Percentiles rank a stretch among this genome's conserved stretches.
phyloP scores from a whole-genome alignment of 2,113 vertebrate species.

The Forbesichthys agassizii region DNA sequence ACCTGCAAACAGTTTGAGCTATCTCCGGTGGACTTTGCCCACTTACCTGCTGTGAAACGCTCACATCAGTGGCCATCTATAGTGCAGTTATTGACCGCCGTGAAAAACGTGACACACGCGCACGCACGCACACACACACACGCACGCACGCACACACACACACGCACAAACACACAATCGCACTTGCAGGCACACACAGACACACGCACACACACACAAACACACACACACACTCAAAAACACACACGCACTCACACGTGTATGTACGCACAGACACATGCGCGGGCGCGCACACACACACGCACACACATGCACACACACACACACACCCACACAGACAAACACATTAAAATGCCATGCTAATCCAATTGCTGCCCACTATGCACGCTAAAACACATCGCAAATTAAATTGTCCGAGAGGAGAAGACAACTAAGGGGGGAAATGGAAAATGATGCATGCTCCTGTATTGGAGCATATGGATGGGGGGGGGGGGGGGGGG shows the following conservation, averaged over 20 bases:
- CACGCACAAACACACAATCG: too few species aligned
- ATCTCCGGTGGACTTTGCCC: too few species aligned
- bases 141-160: too few species aligned
- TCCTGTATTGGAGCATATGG: constrained; percentile 78
- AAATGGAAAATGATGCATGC: constrained; percentile 81
- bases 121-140: too few species aligned
- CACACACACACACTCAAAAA: too few species aligned
- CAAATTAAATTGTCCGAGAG: constrained; percentile 80
- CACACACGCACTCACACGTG: too few species aligned
- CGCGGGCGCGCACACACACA: neutral
- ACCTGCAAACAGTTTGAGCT: too few species aligned
- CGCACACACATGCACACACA: constrained; percentile 43
- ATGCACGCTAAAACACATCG: constrained; percentile 73
- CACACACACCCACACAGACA: constrained; percentile 37
- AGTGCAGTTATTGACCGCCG: constrained; percentile 78
- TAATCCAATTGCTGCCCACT: constrained; percentile 76
- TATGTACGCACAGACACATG: too few species aligned
- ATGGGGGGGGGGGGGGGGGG: too few species aligned
- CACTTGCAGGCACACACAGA: too few species aligned
- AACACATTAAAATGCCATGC: constrained; percentile 58
- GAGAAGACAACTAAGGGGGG: constrained; percentile 78
- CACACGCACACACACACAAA: too few species aligned
- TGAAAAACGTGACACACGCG: constrained; percentile 29
- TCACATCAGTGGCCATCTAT: constrained; percentile 76
- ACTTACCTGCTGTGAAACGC: too few species aligned